Base-by-base conservation (phyloP, 2,888 invertebrate genomes). In the Entomobrya proxima region DNA sequence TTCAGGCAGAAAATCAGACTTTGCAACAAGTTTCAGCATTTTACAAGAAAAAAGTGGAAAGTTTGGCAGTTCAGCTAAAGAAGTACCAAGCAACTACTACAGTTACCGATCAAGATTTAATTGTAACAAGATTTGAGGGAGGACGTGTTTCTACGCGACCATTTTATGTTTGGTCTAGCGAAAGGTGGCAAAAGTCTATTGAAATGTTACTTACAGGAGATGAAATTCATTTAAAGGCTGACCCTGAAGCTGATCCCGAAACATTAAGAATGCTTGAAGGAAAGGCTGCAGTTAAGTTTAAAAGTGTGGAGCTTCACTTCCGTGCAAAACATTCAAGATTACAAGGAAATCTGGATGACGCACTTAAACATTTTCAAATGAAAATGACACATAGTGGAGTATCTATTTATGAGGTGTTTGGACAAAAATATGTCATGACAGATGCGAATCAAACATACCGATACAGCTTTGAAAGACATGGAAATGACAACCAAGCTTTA, bases 381-480 rank as follows among this genome's bases (percentile, higher is more conserved):
- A 44, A 9, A 5, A 61, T 87, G 83, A 67, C 67, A 9, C 87
- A 87, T 27, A 37, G 58, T 32, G 87, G 87, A 7, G 24, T 64
- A 11, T 85, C 85, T 1, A 18, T 50, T 30, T 87, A 87, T 44
- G 24, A n/a, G 55, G 24, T 69, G 11, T 2, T 13, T 0, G 47
- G 55, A 11, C n/a, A 74, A 13, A n/a, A 27, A 7, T 81, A 52
- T 32, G 27, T 61, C 1, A 87, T 78, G 52, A 2, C 7, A 11
- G 50, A 50, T 5, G 18, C 5, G 1, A 40, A 11, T 27, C 55
- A n/a, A 18, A 24, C 61, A 21, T 37, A 82, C 6, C 2, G 6
- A 1, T 86, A 82, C 69, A 82, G 37, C 27, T 87, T 78, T 55
- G 87, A 87, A 37, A 77, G 44, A n/a, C n/a, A n/a, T n/a, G n/a